Evolutionary conservation across 1,140 invertebrate genomes (phyloP).

Genomic region (Halesus radiatus): DNA sequence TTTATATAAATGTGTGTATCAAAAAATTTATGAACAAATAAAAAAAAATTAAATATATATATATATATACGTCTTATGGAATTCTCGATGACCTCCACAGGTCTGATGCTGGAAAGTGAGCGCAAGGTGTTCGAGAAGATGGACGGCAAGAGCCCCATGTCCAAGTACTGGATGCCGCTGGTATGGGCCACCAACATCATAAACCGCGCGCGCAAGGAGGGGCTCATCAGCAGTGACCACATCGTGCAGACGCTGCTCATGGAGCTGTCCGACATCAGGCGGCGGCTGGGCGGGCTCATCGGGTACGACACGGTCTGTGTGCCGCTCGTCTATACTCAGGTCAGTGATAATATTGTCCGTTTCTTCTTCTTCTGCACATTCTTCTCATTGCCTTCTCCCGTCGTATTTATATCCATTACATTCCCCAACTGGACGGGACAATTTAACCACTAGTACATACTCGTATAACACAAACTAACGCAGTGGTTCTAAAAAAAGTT

Average conservation of each 20-base stretch:
- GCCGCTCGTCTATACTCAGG: conserved; percentile 98
- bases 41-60: no score
- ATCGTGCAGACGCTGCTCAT: conserved; percentile 88
- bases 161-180: conserved; percentile 93
- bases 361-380: no score
- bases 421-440: no score
- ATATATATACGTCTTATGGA: no score
- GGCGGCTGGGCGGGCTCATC: conserved; percentile 84
- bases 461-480: no score
- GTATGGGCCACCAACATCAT: conserved; percentile 94
- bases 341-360: conserved; percentile 63
- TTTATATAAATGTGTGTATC: no score
- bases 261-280: conserved; percentile 86
- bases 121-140: conserved; percentile 91
- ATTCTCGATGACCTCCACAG: no score
- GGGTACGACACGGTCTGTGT: conserved; percentile 98
- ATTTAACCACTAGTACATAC: no score
- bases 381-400: no score
- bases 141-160: conserved; percentile 89
- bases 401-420: no score
- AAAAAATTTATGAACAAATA: no score
- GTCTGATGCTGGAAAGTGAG: conserved; percentile 91
- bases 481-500: no score
- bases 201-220: conserved; percentile 85
- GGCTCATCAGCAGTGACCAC: conserved; percentile 86